These are phyloP conservation scores for Tigriopus japonicus DNA, from an alignment of 1,140 invertebrate genomes.

Conservation along the genomic window DNA sequence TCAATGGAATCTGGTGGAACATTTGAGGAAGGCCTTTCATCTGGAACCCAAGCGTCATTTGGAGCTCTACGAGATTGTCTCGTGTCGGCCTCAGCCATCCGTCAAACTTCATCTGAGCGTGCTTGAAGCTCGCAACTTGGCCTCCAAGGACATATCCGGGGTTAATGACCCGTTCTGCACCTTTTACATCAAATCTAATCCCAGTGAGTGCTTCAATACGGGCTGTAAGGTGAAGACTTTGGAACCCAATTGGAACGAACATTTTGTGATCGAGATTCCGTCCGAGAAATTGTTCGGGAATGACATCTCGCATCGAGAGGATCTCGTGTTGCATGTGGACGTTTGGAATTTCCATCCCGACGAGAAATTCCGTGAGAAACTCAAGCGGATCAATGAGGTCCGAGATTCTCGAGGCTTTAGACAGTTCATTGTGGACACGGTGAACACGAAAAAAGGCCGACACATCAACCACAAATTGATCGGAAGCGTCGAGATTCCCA, in stretches of 20 bases:
- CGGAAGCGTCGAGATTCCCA: neutral
- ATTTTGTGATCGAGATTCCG: neutral
- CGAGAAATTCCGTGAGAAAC: neutral
- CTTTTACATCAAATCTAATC: neutral
- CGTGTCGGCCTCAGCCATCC: neutral
- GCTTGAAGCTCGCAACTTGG: neutral
- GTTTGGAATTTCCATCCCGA: neutral
- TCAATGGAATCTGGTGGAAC: neutral
- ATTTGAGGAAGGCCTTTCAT: neutral
- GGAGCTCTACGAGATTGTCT: neutral
- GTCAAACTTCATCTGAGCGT: neutral
- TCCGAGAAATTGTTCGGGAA: neutral
- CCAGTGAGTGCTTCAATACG: neutral
- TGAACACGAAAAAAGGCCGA: neutral
- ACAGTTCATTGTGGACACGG: neutral
- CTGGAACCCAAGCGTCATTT: neutral
- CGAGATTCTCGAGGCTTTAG: neutral
- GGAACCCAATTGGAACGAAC: neutral
- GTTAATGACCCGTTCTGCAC: neutral
- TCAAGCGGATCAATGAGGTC: neutral
- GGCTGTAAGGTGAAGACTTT: neutral
- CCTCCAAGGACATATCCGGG: neutral
- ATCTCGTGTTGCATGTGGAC: neutral
- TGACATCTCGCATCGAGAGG: neutral
- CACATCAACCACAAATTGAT: neutral